Conservation (phyloP, 64 coral and sea anemone species). For the Pocillopora damicornis region DNA sequence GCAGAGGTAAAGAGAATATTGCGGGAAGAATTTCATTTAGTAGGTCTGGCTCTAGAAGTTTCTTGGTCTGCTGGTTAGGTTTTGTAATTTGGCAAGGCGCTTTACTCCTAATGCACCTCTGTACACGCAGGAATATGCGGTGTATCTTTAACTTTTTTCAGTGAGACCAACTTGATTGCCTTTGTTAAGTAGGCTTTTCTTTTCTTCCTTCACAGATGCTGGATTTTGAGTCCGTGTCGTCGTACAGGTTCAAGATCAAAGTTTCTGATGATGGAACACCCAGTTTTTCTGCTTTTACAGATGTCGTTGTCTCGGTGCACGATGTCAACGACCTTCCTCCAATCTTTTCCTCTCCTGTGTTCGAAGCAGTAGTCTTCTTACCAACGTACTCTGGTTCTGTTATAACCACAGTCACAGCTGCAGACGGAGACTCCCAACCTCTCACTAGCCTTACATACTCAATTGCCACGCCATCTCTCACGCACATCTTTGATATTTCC, state of each 20-base stretch:
- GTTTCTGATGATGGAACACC: constrained; percentile 73
- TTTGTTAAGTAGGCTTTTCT: not conserved
- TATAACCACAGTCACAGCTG: constrained; percentile 55
- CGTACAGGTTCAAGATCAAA: constrained; percentile 74
- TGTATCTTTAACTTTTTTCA: too few relatives aligned
- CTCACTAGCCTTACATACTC: constrained; percentile 65
- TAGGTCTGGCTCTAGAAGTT: too few relatives aligned
- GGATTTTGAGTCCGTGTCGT: constrained; percentile 55
- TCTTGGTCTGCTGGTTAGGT: too few relatives aligned
- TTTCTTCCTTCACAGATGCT: constrained; percentile 39
- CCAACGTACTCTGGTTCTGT: constrained; percentile 45
- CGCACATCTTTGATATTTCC: constrained; percentile 44
- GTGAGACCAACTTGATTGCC: not conserved
- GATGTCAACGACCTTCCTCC: constrained; percentile 77
- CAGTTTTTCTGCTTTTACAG: constrained; percentile 52
- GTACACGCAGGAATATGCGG: too few relatives aligned
- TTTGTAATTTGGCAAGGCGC: too few relatives aligned
- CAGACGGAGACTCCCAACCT: constrained; percentile 47
- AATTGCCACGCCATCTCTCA: constrained; percentile 9
- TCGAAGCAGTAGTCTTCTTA: constrained; percentile 42
- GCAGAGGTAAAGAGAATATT: constrained; percentile 39
- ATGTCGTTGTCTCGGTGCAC: constrained; percentile 49
- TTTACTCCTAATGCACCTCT: too few relatives aligned
- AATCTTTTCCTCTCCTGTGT: constrained; percentile 41
- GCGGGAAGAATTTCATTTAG: too few relatives aligned